A percentile compares a stretch with the other conserved stretches of the same genome.
phyloP scores from a whole-genome alignment of 2,113 vertebrate genomes.

The Mustela lutreola region DNA sequence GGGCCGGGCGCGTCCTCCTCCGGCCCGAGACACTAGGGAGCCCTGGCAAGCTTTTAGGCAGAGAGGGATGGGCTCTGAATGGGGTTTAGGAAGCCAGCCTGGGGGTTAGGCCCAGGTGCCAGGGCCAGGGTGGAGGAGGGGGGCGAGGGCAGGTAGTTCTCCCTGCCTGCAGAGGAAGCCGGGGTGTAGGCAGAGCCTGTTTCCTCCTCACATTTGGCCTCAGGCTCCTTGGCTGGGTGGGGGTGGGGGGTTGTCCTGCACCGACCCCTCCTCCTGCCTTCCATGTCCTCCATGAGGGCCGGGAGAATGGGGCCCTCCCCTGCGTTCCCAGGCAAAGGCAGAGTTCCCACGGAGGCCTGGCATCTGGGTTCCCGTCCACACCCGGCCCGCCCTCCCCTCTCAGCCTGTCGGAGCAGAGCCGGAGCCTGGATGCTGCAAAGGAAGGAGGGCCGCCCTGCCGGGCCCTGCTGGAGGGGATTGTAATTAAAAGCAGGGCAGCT shows the following conservation, averaged over 20 bases:
- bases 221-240: not conserved
- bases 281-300: not conserved
- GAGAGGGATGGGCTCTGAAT: not conserved
- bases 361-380: not conserved
- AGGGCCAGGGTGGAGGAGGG: too few relatives aligned
- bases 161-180: not conserved
- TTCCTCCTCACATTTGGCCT: not conserved
- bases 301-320: not conserved
- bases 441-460: not conserved
- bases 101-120: not conserved
- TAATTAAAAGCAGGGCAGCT: not conserved
- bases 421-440: not conserved
- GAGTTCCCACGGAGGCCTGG: not conserved
- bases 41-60: not conserved
- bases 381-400: not conserved
- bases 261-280: not conserved
- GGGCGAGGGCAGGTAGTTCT: not conserved
- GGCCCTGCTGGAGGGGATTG: not conserved
- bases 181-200: not conserved
- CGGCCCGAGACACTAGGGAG: not conserved
- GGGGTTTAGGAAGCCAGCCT: not conserved
- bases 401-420: not conserved
- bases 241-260: not conserved
- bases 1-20: not conserved
- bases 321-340: not conserved